Conservation (phyloP, 2,888 invertebrate genomes). For the Lasioglossum oenotherae region DNA sequence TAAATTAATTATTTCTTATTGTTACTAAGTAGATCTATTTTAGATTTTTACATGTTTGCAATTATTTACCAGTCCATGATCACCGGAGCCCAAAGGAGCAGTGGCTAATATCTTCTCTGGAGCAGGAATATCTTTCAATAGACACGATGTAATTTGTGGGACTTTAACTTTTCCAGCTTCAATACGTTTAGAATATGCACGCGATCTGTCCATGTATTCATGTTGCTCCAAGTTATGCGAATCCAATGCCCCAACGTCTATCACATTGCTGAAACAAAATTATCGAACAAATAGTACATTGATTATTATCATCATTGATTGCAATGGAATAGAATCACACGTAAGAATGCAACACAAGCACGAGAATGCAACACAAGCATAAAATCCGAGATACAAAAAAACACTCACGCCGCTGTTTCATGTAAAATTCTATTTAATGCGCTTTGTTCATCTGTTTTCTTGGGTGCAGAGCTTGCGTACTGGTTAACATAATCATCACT, state of each 20-base stretch:
- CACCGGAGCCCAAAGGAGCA: conserved; percentile 87
- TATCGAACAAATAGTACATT: not conserved
- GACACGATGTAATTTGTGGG: conserved; percentile 84
- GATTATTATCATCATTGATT: not conserved
- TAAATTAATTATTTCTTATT: not conserved
- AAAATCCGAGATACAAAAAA: conserved; percentile 55
- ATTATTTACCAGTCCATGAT: conserved; percentile 89
- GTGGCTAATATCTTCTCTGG: conserved; percentile 89
- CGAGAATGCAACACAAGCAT: conserved; percentile 36
- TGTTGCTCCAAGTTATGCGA: conserved; percentile 95
- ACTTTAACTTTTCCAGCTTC: conserved; percentile 84
- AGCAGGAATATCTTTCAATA: conserved; percentile 90
- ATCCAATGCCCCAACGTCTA: conserved; percentile 96
- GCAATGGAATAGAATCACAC: conserved; percentile 20
- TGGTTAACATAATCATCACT: conserved; percentile 89
- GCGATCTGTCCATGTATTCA: conserved; percentile 90
- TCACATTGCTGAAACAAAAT: conserved; percentile 90
- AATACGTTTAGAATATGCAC: conserved; percentile 82
- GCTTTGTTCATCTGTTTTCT: conserved; percentile 95
- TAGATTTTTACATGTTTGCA: not conserved
- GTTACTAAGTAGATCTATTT: conserved; percentile 3
- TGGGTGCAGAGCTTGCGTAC: conserved; percentile 88
- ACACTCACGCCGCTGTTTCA: conserved; percentile 94
- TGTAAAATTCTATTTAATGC: conserved; percentile 95
- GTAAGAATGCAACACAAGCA: conserved; percentile 32